Evolutionary conservation across 2,113 vertebrate species (phyloP).

Genomic region (Pseudopipra pipra): DNA sequence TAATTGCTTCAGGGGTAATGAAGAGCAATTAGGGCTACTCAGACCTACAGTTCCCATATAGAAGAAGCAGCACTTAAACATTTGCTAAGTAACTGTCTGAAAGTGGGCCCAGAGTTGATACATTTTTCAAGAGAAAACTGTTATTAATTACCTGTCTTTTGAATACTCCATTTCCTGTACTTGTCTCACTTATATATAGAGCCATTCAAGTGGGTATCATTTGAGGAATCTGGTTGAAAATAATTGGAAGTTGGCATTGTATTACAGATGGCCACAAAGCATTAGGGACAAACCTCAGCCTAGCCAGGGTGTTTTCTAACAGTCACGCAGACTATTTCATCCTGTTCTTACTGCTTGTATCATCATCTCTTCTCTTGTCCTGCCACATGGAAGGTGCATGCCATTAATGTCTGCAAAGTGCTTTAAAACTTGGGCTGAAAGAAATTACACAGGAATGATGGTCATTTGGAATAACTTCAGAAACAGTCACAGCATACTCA

Average conservation of each 20-base stretch:
- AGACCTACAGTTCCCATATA: neutral
- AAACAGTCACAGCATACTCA: neutral
- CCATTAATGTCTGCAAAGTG: constrained; percentile 8
- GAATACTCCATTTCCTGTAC: neutral
- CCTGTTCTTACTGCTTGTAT: neutral
- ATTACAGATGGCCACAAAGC: neutral
- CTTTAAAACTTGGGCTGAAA: neutral
- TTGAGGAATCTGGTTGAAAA: neutral
- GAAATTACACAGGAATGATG: neutral
- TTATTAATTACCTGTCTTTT: neutral
- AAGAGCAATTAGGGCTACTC: neutral
- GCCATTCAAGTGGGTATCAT: neutral
- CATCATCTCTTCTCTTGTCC: neutral
- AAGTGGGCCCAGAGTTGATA: neutral
- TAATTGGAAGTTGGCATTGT: neutral
- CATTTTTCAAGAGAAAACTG: neutral
- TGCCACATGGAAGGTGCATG: neutral
- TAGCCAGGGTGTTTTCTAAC: neutral
- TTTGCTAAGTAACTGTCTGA: neutral
- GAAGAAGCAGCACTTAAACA: neutral
- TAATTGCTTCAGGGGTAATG: neutral
- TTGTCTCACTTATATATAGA: neutral
- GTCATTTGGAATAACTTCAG: neutral
- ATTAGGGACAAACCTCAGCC: neutral
- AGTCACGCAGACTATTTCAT: neutral